phyloP scores from a whole-genome alignment of 2,113 vertebrate species.

The Cairina moschata region DNA sequence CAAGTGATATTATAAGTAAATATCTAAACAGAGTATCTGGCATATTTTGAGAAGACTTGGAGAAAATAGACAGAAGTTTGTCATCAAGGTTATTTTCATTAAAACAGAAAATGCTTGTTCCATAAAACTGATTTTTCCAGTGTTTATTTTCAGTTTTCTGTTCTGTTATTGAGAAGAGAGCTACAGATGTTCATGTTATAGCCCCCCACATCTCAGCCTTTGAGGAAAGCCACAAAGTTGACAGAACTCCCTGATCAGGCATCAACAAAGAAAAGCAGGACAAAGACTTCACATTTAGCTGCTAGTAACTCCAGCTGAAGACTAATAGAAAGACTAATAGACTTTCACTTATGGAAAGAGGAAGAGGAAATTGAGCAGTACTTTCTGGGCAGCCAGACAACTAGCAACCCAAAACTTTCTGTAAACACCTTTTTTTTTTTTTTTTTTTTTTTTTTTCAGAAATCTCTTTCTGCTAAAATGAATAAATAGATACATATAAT shows the following conservation, averaged over 20 bases:
- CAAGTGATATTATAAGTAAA: background rate
- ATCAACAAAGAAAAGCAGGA: background rate
- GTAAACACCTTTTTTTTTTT: background rate
- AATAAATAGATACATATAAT: background rate
- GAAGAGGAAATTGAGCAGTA: background rate
- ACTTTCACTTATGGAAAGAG: conserved; percentile 12
- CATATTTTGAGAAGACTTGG: background rate
- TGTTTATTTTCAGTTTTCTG: background rate
- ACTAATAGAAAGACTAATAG: background rate
- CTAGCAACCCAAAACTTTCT: background rate
- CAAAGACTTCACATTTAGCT: background rate
- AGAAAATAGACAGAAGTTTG: background rate
- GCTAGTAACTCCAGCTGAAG: background rate
- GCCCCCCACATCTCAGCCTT: background rate
- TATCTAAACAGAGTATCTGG: background rate
- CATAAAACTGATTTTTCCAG: background rate
- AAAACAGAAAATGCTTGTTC: background rate
- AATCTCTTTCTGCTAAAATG: background rate
- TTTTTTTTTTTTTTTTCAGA: background rate
- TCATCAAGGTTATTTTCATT: background rate
- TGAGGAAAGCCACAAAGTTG: background rate
- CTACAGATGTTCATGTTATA: background rate
- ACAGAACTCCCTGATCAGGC: background rate
- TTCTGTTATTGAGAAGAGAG: background rate
- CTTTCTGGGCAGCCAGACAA: conserved; percentile 42